Evolutionary conservation across 2,113 vertebrate species (phyloP), one percentile per base, ranked within the genome.

Genomic region (human (Homo sapiens)): DNA sequence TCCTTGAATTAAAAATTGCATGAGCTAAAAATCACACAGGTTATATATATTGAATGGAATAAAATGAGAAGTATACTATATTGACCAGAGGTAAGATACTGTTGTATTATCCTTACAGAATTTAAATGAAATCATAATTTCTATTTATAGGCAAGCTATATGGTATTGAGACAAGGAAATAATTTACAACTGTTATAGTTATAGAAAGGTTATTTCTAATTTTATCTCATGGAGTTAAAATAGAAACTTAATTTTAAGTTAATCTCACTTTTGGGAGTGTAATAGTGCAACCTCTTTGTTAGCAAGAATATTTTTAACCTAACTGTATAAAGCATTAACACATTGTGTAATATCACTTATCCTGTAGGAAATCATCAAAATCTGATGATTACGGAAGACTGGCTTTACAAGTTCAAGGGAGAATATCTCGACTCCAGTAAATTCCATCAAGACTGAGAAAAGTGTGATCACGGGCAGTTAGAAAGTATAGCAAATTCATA

Each of bases 191-290:
- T 90, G 11, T 70, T 94, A 86, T 22, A 93, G 75, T 83, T 81
- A 57, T 40, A 3, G 23, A 75, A 76, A 83, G 5, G 70, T 59
- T 68, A 88, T 83, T 93, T 93, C 7, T 78, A 93, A 43, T 84
- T 85, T 76, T 82, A 72, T 85, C 55, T 86, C 38, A 79, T 55
- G 55, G n/a, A 93, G 5, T 87, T 96, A 87, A 94, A 94, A 81
- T 68, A 94, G 40, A 72, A 80, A 70, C 7, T 75, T 45, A 92
- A 64, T 80, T 86, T 95, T 95, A 40, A 97, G 45, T 85, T 94
- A 84, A 73, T 8, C 55, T 59, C 50, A 89, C 38, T 94, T 89
- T 68, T 86, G 52, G 14, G 11, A 93, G 3, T 40, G 11, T 81
- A 94, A 68, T 57, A 95, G 68, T 70, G 27, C 3, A 95, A 27